These are phyloP conservation scores for Tetrao urogallus DNA, from an alignment of 2,113 vertebrate genomes.

Conservation along the genomic window DNA sequence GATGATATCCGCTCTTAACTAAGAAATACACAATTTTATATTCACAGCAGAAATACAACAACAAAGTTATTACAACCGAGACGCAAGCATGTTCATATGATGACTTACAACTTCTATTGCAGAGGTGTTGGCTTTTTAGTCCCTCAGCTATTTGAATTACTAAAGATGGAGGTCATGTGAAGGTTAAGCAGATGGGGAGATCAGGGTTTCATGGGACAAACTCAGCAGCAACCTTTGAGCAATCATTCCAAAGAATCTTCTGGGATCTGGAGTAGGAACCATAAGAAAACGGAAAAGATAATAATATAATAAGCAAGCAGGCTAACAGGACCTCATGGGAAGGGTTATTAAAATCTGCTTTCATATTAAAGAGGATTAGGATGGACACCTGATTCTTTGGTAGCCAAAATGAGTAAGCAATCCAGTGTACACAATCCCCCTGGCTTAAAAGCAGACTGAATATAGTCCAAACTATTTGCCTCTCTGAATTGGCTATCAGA, in stretches of 20 bases:
- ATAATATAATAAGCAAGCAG: neutral
- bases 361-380: neutral
- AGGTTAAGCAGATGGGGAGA: neutral
- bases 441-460: neutral
- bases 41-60: neutral
- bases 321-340: neutral
- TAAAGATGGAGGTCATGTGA: neutral
- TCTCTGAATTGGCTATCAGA: neutral
- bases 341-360: neutral
- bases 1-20: neutral
- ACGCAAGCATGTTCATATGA: neutral
- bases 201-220: neutral
- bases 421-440: neutral
- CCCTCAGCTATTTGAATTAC: neutral
- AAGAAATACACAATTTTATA: neutral
- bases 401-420: neutral
- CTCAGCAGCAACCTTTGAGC: neutral
- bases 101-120: neutral
- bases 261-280: neutral
- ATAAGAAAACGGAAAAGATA: neutral
- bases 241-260: neutral
- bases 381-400: neutral
- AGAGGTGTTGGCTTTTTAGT: neutral
- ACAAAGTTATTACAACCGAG: neutral
- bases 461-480: neutral